Base-by-base conservation (phyloP, 2,797 vertebrate genomes). In the Ptychobarbus kaznakovi region DNA sequence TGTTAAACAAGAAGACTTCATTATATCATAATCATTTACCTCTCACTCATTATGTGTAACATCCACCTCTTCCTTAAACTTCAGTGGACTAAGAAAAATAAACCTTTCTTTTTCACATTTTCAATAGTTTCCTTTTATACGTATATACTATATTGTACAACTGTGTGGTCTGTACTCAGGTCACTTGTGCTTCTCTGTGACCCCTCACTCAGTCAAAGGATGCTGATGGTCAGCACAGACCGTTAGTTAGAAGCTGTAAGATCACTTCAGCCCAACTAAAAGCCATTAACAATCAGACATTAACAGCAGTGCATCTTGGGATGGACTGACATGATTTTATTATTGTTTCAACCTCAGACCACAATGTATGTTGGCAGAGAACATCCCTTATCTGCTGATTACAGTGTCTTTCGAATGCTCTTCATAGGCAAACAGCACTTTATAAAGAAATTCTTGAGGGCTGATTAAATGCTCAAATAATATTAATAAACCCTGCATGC, bases 21-120 rank as follows among this genome's bases (percentile, higher is more conserved):
- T 44, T 58, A 72, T 20, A 72, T 42, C 9, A 73, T 73, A 22
- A 44, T 58, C 11, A 82, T 82, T 44, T 58, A 74, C 12, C 44
- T 61, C 53, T 74, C 51, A 74, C 42, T 46, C 56, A 65, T 79
- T 28, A 63, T 25, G 32, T 58, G 40, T n/a, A 16, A 40, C 35
- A 58, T 77, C 81, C 40, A 20, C 22, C 13, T 69, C 13, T 81
- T 38, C 6, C 18, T 63, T 35, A 40, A n/a, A 38, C 72, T 28
- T 74, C 35, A 42, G 42, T 9, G 32, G 51, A 44, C 63, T 90
- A 86, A 53, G 15, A 90, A 90, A 90, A 90, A 90, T 90, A 90
- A 88, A 90, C 83, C 80, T 87, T 81, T 82, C 32, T 80, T 76
- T 58, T 87, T 46, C 70, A 65, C 18, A 74, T 76, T 46, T 32